Conservation (phyloP, 2,888 invertebrate genomes). For the Hyposoter didymator region DNA sequence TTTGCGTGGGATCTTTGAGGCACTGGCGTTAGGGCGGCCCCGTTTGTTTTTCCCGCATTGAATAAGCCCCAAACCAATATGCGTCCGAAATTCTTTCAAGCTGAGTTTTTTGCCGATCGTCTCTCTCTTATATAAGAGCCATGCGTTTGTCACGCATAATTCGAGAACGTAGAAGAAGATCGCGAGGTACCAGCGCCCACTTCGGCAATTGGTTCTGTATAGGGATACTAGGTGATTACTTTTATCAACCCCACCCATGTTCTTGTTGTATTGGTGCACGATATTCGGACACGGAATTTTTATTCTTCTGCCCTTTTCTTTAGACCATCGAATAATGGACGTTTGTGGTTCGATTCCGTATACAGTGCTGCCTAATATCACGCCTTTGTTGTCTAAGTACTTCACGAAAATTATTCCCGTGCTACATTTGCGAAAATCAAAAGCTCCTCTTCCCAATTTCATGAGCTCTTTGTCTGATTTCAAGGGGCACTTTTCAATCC, state of each 20-base stretch:
- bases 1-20: neutral
- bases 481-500: constrained; percentile 62
- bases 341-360: constrained; percentile 49
- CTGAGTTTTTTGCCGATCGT: neutral
- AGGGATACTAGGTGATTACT: constrained; percentile 47
- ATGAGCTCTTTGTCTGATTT: constrained; percentile 62
- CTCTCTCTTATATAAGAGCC: constrained; percentile 51
- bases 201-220: neutral
- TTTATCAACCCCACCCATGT: constrained; percentile 75
- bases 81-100: neutral
- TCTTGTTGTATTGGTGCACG: constrained; percentile 68
- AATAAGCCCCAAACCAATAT: neutral
- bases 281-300: constrained; percentile 71
- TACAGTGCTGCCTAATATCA: constrained; percentile 66
- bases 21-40: neutral
- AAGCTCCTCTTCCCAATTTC: constrained; percentile 64
- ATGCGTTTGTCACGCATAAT: constrained; percentile 74
- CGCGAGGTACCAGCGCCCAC: constrained; percentile 2
- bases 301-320: constrained; percentile 70
- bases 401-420: constrained; percentile 68
- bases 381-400: constrained; percentile 71
- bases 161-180: constrained; percentile 73
- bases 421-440: constrained; percentile 57
- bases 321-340: constrained; percentile 53
- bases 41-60: neutral